Evolutionary conservation across 2,888 invertebrate genomes (phyloP).

Genomic region (Lypha dubia): DNA sequence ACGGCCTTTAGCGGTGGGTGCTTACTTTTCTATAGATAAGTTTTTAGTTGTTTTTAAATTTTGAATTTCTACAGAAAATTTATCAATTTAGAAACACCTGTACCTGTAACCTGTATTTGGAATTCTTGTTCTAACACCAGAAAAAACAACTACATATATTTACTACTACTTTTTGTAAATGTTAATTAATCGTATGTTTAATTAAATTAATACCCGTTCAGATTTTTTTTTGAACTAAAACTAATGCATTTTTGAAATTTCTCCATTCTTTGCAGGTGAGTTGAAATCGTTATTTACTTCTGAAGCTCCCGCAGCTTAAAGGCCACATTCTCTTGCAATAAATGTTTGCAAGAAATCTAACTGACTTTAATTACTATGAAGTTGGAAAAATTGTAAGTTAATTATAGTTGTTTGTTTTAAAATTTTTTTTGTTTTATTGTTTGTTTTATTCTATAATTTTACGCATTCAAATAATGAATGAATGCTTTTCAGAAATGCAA

Average conservation of each 20-base stretch:
- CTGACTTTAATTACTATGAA: conserved; percentile 1
- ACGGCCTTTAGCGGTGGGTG: too few relatives aligned
- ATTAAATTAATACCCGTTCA: background rate
- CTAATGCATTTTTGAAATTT: conserved; percentile 29
- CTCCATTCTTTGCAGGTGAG: conserved; percentile 65
- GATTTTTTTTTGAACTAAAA: background rate
- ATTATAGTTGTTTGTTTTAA: background rate
- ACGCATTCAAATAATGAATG: conserved; percentile 27
- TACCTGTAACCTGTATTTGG: too few relatives aligned
- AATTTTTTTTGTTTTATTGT: background rate
- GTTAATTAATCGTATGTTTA: conserved; percentile 11
- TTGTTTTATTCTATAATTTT: conserved; percentile 6
- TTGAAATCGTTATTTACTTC: conserved; percentile 32
- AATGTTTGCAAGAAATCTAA: background rate
- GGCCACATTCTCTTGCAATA: conserved; percentile 55
- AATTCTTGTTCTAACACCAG: conserved; percentile 2
- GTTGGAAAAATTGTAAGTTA: conserved; percentile 30
- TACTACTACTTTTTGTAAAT: background rate
- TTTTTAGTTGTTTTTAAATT: too few relatives aligned
- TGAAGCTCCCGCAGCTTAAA: conserved; percentile 32
- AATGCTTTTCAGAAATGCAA: background rate
- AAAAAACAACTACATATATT: background rate
- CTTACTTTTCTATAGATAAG: too few relatives aligned
- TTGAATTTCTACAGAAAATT: too few relatives aligned
- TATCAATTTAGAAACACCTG: too few relatives aligned